phyloP scores from a whole-genome alignment of 2,888 invertebrate genomes.

The Drosophila peninsularis region DNA sequence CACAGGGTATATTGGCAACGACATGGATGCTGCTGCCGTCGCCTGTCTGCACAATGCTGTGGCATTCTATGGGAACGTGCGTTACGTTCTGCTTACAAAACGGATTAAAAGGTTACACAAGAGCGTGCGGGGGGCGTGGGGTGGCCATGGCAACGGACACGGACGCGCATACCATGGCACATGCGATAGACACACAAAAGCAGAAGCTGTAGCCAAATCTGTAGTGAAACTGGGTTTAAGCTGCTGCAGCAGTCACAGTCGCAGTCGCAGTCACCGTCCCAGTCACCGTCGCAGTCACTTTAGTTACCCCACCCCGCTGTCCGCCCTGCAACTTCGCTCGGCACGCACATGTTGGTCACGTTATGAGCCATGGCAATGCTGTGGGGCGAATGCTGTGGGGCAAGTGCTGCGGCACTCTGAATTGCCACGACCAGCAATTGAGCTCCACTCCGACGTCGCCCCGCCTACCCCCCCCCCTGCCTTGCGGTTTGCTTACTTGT shows the following conservation, averaged over 20 bases:
- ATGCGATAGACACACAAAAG: conserved; percentile 54
- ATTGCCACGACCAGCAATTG: conserved; percentile 38
- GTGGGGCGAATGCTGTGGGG: conserved; percentile 2
- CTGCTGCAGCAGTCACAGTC: conserved; percentile 1
- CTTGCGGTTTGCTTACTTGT: conserved; percentile 64
- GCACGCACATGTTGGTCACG: conserved; percentile 78
- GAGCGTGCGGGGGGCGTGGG: conserved; percentile 59
- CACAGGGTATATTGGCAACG: conserved; percentile 11
- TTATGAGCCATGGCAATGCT: conserved; percentile 45
- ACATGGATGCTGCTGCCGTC: background rate
- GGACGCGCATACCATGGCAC: conserved; percentile 51
- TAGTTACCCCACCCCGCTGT: conserved; percentile 46
- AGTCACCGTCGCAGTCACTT: conserved; percentile 39
- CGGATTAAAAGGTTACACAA: conserved; percentile 83
- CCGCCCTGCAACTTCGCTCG: conserved; percentile 32
- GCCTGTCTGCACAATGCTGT: conserved; percentile 21
- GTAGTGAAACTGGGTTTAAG: background rate
- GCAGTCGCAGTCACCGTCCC: conserved; percentile 41
- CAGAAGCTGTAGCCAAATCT: conserved; percentile 13
- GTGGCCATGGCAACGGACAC: conserved; percentile 39
- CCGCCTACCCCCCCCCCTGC: conserved; percentile 14
- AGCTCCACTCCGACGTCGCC: conserved; percentile 9
- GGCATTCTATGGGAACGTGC: conserved; percentile 69
- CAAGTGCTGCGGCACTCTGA: conserved; percentile 23
- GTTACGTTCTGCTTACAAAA: conserved; percentile 82